phyloP scores from a whole-genome alignment of 2,797 vertebrate genomes.

The Sebastes vulpes region DNA sequence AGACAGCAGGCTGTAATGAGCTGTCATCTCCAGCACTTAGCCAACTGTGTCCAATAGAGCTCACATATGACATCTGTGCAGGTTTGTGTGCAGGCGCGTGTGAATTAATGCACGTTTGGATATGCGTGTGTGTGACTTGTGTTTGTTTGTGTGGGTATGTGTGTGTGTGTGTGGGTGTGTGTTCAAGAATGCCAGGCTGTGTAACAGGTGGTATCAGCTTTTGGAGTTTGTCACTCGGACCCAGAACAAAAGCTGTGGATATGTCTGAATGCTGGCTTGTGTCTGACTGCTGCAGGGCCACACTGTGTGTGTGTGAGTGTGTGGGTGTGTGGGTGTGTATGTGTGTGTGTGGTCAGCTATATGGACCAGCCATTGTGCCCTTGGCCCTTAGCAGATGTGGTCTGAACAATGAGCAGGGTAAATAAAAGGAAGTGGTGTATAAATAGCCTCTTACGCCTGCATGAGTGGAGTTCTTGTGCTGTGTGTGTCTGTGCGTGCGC shows the following conservation, averaged over 20 bases:
- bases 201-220: slow-evolving; percentile 75
- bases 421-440: slow-evolving; percentile 90
- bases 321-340: slow-evolving; percentile 36
- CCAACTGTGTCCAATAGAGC: slow-evolving; percentile 7
- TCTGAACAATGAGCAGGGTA: slow-evolving; percentile 87
- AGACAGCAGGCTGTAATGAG: slow-evolving; percentile 53
- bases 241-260: slow-evolving; percentile 62
- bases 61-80: slow-evolving; percentile 1
- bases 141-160: neutral
- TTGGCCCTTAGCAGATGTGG: slow-evolving; percentile 86
- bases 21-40: slow-evolving; percentile 60
- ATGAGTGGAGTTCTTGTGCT: slow-evolving; percentile 59
- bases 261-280: slow-evolving; percentile 55
- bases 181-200: slow-evolving; percentile 53
- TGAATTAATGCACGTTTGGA: neutral
- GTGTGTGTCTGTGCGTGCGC: no score
- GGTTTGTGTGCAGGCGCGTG: neutral
- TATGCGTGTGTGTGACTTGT: neutral
- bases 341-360: slow-evolving; percentile 72
- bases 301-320: slow-evolving; percentile 19
- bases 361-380: slow-evolving; percentile 85
- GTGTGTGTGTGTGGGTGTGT: slow-evolving; percentile 1
- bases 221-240: slow-evolving; percentile 47
- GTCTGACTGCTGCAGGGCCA: slow-evolving; percentile 38
- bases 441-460: slow-evolving; percentile 81